Evolutionary conservation across 2,113 vertebrate species (phyloP), one percentile per base, ranked within the genome.

Genomic region (Lophura nycthemera): DNA sequence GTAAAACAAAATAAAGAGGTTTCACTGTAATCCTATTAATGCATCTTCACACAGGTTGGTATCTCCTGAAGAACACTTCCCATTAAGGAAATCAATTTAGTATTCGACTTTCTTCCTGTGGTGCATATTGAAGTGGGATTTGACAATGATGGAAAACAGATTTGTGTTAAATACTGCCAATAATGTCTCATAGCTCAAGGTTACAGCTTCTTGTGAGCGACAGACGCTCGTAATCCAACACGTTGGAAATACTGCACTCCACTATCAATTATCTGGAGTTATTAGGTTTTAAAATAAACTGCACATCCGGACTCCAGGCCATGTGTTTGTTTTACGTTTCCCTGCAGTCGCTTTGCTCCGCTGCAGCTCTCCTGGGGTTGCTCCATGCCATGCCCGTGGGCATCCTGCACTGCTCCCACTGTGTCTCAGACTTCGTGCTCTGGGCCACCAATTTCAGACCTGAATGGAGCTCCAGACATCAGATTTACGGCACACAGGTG

Each of bases 111-210:
- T 96, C 89, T 94, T 97, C 97, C 97, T 92, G 95, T 95, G 97
- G 93, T 75, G 86, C 95, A 97, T 95, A 95, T 54, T 96, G 95
- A 97, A 97, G 97, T 91, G 92, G 97, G 95, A 94, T 97, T 96
- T 96, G 96, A 98, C 97, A 97, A 96, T 95, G 97, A 97, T 96
- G 94, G 97, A 97, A 97, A 97, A 95, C 95, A 97, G 96, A 96
- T 97, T 94, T 96, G 92, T 84, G 96, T 97, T 97, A 98, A 97
- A 98, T 96, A 96, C 96, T 97, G 97, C 95, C 97, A 96, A 96
- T 96, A 97, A 97, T 93, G 95, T 95, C 95, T 92, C 93, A 78
- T 81, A 96, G 97, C 96, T 98, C 95, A 98, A 97, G 98, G 97
- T 97, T 96, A 97, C 38, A 93, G 74, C 92, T 94, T 85, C 91